Evolutionary conservation across 1,140 invertebrate species (phyloP).

Genomic region (Drosophila kepulauana): DNA sequence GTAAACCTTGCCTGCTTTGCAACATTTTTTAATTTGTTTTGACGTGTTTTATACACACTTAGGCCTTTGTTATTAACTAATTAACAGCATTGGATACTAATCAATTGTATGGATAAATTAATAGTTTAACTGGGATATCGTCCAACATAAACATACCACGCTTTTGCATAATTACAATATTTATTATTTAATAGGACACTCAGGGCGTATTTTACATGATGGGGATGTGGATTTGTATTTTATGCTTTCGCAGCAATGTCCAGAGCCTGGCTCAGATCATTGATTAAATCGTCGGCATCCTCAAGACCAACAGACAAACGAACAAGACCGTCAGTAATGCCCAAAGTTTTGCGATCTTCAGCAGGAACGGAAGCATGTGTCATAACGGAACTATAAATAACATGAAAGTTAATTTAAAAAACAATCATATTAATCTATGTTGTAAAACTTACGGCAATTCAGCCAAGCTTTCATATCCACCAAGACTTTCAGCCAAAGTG

Average conservation of each 20-base stretch:
- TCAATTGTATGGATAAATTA: too few species aligned
- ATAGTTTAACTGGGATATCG: too few species aligned
- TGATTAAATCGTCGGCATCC: conserved; percentile 93
- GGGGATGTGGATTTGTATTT: conserved; percentile 6
- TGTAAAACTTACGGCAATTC: conserved; percentile 91
- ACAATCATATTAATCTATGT: neutral
- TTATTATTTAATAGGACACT: neutral
- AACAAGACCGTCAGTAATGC: conserved; percentile 95
- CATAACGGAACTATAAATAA: conserved; percentile 87
- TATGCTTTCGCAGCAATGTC: conserved; percentile 55
- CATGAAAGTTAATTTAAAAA: conserved; percentile 7
- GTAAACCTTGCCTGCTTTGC: too few species aligned
- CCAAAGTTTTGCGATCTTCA: conserved; percentile 90
- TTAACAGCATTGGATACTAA: too few species aligned
- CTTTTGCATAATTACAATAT: neutral
- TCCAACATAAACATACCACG: neutral
- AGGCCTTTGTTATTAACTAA: too few species aligned
- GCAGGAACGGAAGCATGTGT: conserved; percentile 92
- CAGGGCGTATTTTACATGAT: neutral
- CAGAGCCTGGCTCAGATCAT: conserved; percentile 94
- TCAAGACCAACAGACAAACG: conserved; percentile 97
- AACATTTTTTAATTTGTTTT: too few species aligned
- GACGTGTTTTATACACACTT: too few species aligned
- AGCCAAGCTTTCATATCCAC: conserved; percentile 97
- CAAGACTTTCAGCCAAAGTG: conserved; percentile 97